Evolutionary conservation across 2,113 vertebrate species (phyloP), one percentile per base, ranked within the genome.

Genomic region (Arvicanthis niloticus): DNA sequence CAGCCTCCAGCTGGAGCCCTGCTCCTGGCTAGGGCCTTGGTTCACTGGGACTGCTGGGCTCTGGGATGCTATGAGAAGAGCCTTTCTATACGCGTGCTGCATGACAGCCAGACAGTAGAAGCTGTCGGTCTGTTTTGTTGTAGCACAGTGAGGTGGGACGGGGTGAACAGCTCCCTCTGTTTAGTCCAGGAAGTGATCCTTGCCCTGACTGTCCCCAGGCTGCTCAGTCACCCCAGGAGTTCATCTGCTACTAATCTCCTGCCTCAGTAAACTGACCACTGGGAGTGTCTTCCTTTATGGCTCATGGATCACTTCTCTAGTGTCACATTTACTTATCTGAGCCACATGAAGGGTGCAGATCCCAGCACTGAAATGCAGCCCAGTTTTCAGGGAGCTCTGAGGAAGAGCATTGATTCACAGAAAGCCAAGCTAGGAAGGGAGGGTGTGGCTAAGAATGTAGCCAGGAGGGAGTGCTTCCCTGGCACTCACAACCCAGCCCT

Each of bases 61-160:
- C 65, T 67, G 62, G 91, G 91, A 70, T 45, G 67, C 65, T 89
- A 19, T 93, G 92, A 94, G 82, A 92, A 95, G 93, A 94, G 34
- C 51, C 76, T 92, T 80, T 90, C 92, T 67, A 81, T 89, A 80
- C n/a, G 68, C 92, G 89, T 70, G 94, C 68, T 88, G 45, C 78
- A 56, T 91, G 95, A 87, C 90, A 84, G 48, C 73, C 92, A 90
- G 68, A 93, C 85, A 86, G 93, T 85, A 19, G 88, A 60, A 91
- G 51, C 77, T 45, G 87, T 95, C 82, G 88, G 48, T 93, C 84
- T 95, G 56, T 93, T 94, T 90, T 92, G 85, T 82, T 72, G 75
- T 90, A 94, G 96, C 85, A 80, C 67, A 84, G 72, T 53, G 29
- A 78, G 26, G 42, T 58, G 1, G 78, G 65, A 40, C 93, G 56